Evolutionary conservation across 2,113 vertebrate genomes (phyloP).

Genomic region (Lathamus discolor): DNA sequence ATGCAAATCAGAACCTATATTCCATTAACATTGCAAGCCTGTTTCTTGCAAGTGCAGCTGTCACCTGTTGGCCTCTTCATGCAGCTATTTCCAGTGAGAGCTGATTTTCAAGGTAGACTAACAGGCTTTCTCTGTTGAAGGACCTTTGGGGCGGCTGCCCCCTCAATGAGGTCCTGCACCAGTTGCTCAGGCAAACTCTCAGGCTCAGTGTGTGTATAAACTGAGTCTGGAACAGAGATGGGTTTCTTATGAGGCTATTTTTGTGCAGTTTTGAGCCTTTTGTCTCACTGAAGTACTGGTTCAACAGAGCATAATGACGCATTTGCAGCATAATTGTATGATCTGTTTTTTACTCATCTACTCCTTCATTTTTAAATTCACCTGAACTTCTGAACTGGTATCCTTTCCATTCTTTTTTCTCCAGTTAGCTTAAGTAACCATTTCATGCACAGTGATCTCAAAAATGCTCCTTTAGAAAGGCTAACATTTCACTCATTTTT

Average conservation of each 20-base stretch:
- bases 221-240: not conserved
- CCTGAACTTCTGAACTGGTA: not conserved
- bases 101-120: not conserved
- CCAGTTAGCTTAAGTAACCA: not conserved
- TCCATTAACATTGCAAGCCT: not conserved
- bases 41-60: not conserved
- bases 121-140: not conserved
- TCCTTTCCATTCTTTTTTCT: not conserved
- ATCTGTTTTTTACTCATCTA: not conserved
- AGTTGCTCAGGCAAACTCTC: not conserved
- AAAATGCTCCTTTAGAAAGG: not conserved
- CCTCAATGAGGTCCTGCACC: not conserved
- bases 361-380: not conserved
- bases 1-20: not conserved
- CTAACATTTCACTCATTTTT: not conserved
- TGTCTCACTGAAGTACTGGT: not conserved
- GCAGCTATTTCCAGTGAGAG: not conserved
- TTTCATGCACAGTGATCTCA: not conserved
- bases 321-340: not conserved
- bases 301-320: not conserved
- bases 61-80: not conserved
- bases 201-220: not conserved
- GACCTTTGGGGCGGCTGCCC: not conserved
- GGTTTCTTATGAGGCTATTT: not conserved
- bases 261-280: not conserved